Conservation (phyloP, 2,888 invertebrate species). For the Chydorus sphaericus region DNA sequence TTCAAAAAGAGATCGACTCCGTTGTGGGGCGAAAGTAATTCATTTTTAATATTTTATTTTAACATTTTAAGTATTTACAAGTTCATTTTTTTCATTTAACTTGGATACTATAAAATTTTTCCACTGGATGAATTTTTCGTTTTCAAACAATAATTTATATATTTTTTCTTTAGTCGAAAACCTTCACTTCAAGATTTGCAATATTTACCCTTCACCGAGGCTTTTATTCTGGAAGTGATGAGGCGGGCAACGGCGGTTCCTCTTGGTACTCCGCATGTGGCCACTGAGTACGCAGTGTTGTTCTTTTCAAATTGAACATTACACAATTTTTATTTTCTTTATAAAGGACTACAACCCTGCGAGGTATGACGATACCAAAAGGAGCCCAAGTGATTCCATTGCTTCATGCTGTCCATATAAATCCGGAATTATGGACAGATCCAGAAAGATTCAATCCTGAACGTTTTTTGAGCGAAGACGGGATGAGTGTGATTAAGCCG, state of each 20-base stretch:
- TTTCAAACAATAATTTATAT: too few species aligned
- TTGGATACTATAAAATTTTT: too few species aligned
- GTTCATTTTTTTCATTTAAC: too few species aligned
- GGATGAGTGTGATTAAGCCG: conserved; percentile 66
- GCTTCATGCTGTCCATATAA: conserved; percentile 80
- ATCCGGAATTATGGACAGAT: conserved; percentile 70
- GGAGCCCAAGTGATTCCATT: conserved; percentile 73
- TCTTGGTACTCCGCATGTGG: conserved; percentile 75
- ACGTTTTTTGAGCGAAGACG: conserved; percentile 63
- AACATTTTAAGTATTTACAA: too few species aligned
- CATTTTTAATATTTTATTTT: too few species aligned
- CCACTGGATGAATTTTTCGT: too few species aligned
- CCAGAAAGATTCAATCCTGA: conserved; percentile 70
- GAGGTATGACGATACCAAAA: conserved; percentile 77
- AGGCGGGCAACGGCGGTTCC: conserved; percentile 80
- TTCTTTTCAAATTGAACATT: too few species aligned
- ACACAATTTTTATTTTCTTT: too few species aligned
- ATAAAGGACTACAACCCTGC: conserved; percentile 66
- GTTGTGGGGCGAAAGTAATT: conserved; percentile 38
- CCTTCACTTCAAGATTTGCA: conserved; percentile 67
- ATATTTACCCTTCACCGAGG: conserved; percentile 69
- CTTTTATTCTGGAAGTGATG: conserved; percentile 71
- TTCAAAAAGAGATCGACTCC: conserved; percentile 71
- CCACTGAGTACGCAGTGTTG: too few species aligned
- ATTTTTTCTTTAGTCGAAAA: conserved; percentile 45